Conservation (phyloP, 2,888 invertebrate genomes). For the Apamea anceps region DNA sequence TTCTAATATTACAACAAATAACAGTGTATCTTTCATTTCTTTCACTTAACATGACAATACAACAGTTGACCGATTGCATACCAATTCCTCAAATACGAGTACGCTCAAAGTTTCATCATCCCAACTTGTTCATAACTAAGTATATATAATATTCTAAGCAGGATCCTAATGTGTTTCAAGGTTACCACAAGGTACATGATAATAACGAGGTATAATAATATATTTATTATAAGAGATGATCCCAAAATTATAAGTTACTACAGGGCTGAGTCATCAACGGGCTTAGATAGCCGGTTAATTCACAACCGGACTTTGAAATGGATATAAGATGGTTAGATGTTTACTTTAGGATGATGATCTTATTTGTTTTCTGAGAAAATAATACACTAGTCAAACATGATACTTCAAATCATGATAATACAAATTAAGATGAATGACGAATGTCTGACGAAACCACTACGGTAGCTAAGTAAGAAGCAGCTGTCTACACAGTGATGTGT, state of each 20-base stretch:
- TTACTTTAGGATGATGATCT: constrained; percentile 29
- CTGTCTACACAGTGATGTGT: background rate
- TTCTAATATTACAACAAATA: background rate
- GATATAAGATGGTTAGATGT: constrained; percentile 27
- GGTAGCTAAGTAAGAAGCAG: background rate
- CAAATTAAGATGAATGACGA: background rate
- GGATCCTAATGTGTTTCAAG: constrained; percentile 60
- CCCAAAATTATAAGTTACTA: constrained; percentile 62
- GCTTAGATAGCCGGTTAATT: constrained; percentile 47
- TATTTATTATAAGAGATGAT: constrained; percentile 46
- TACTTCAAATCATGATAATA: background rate
- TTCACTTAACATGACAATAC: background rate
- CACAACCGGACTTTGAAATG: constrained; percentile 60
- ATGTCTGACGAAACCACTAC: background rate
- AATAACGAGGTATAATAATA: constrained; percentile 26
- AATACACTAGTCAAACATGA: background rate
- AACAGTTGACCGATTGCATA: background rate
- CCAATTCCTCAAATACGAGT: background rate
- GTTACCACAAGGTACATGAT: constrained; percentile 26
- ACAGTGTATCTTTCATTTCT: background rate
- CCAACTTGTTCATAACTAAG: constrained; percentile 13
- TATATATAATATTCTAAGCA: constrained; percentile 54
- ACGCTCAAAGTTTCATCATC: constrained; percentile 9
- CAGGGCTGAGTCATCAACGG: constrained; percentile 62
- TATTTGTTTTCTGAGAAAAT: constrained; percentile 5